Percentiles rank a stretch among this genome's conserved stretches.
Evolutionary conservation across 2,888 invertebrate species (phyloP).

Genomic region (Eulithis prunata): DNA sequence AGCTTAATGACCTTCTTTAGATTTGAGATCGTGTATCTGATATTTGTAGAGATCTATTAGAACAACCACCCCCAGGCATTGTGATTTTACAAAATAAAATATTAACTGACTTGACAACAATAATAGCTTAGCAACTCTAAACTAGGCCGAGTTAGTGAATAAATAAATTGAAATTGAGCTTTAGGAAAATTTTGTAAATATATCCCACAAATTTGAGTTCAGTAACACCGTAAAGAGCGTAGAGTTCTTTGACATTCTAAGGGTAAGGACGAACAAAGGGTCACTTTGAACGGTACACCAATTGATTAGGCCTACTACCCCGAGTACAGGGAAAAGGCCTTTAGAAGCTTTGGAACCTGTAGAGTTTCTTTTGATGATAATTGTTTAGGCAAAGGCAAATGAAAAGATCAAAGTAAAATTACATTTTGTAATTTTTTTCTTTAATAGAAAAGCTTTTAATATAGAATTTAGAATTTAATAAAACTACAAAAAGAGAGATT

Average conservation of each 20-base stretch:
- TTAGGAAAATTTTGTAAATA: no score
- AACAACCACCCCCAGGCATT: no score
- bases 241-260: constrained; percentile 46
- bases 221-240: constrained; percentile 50
- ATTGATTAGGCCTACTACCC: constrained; percentile 29
- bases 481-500: no score
- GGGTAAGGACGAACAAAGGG: constrained; percentile 47
- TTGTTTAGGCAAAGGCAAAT: not conserved
- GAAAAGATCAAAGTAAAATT: not conserved
- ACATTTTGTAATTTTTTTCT: not conserved
- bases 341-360: not conserved
- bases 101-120: no score
- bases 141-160: no score
- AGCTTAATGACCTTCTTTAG: no score
- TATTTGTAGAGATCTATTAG: no score
- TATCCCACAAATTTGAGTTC: constrained; percentile 23
- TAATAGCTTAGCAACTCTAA: no score
- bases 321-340: not conserved
- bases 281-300: constrained; percentile 47
- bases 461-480: no score
- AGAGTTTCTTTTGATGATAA: not conserved
- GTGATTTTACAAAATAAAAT: no score
- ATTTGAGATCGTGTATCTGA: no score
- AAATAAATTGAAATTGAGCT: no score
- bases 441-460: not conserved